Evolutionary conservation across 2,888 invertebrate species (phyloP).

Genomic region (Aquatica leii): DNA sequence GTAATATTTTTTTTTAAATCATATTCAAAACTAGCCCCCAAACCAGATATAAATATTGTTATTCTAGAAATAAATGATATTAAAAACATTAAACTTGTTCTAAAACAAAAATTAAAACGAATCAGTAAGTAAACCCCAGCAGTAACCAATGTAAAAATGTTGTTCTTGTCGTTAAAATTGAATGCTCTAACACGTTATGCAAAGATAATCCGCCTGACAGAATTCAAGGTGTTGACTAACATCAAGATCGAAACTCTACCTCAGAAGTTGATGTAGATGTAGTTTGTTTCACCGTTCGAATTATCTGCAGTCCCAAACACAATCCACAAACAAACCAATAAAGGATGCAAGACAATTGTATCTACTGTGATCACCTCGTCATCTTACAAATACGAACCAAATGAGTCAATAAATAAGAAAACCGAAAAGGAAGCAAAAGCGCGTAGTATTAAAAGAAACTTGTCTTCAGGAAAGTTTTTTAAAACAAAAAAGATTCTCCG

Average conservation of each 20-base stretch:
- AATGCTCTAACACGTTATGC: slow-evolving; percentile 2
- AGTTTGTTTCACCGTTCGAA: slow-evolving; percentile 17
- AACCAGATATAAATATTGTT: slow-evolving; percentile 69
- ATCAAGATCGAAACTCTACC: neutral
- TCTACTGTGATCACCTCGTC: too few relatives aligned
- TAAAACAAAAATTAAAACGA: slow-evolving; percentile 69
- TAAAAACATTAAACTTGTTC: slow-evolving; percentile 59
- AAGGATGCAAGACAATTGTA: too few relatives aligned
- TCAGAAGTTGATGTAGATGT: slow-evolving; percentile 9
- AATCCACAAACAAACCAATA: neutral
- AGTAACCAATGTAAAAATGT: slow-evolving; percentile 76
- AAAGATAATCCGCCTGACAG: slow-evolving; percentile 6
- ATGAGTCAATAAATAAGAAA: too few relatives aligned
- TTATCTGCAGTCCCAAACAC: slow-evolving; percentile 5
- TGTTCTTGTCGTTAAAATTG: slow-evolving; percentile 33
- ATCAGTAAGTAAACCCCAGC: slow-evolving; percentile 78
- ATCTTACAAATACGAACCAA: too few relatives aligned
- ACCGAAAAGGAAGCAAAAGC: too few relatives aligned
- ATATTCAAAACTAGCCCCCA: slow-evolving; percentile 70
- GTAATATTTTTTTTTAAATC: slow-evolving; percentile 84
- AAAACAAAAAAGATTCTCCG: too few relatives aligned
- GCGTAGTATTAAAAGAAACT: too few relatives aligned
- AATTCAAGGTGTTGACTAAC: slow-evolving; percentile 6
- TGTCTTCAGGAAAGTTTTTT: too few relatives aligned
- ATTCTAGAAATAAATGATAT: slow-evolving; percentile 64